Evolutionary conservation across 2,888 invertebrate species (phyloP), one percentile per base, ranked within the genome.

Genomic region (Andricus quercusramuli): DNA sequence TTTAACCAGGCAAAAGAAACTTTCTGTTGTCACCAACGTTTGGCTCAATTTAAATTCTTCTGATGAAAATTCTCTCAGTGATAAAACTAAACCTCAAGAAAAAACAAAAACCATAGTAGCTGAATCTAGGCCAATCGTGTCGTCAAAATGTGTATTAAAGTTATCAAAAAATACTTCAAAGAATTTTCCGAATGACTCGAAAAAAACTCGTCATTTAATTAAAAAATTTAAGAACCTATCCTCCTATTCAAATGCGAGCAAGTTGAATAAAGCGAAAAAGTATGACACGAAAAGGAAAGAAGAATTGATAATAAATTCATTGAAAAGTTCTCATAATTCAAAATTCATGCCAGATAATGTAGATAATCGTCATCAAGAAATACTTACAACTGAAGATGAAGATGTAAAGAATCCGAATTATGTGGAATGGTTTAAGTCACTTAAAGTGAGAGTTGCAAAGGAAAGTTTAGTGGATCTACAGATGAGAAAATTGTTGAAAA

Each of bases 221-320:
- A 70, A 70, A 70, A 68, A 68, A 44, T 44, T 22, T 22, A 44
- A 47, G 9, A 68, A 68, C 11, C 68, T 41, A 1, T 22, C 22
- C 22, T 13, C 1, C 5, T 22, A 25, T 22, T 32, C 56, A 59
- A 79, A 37, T 15, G 78, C 74, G 17, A 86, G 84, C 32, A 87
- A 86, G 66, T 77, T 86, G 47, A 82, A 85, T 15, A 85, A 86
- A 13, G 84, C 86, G 79, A 87, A 83, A 68, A 76, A 77, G 0
- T 88, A 86, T 79, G 86, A 89, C 37, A 81, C 80, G 51, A 83
- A 67, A 82, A 82, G 85, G 37, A 80, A 80, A 68, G 80, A 66
- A 20, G 68, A 78, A 66, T 41, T 79, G 29, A 78, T 59, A 3
- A 22, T 17, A 11, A 68, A 22, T 44, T 5, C 41, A 47, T 51